Evolutionary conservation across 2,113 vertebrate species (phyloP).

Genomic region (Odontophorus gujanensis): DNA sequence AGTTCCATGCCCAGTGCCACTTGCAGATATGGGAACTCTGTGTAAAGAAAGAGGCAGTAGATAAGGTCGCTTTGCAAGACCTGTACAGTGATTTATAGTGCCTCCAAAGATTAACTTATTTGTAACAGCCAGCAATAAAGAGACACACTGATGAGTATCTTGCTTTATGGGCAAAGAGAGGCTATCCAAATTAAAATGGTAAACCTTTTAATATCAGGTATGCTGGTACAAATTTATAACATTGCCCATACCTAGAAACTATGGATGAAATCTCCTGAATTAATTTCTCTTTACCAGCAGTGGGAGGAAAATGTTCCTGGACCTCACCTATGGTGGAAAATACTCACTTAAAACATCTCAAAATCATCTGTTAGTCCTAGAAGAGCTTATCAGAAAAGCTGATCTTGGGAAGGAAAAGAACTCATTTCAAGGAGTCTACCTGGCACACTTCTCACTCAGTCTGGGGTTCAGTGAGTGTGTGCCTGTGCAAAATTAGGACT

Average conservation of each 20-base stretch:
- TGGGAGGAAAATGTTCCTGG: background rate
- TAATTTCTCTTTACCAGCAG: background rate
- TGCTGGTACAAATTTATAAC: background rate
- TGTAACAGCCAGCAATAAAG: background rate
- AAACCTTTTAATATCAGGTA: background rate
- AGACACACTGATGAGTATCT: background rate
- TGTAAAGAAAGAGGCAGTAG: background rate
- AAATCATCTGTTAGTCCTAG: background rate
- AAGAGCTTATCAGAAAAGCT: background rate
- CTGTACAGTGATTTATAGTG: background rate
- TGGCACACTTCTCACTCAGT: background rate
- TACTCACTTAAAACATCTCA: background rate
- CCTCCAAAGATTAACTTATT: background rate
- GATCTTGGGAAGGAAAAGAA: background rate
- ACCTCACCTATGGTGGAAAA: background rate
- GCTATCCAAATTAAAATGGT: background rate
- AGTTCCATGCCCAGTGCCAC: background rate
- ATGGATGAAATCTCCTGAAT: background rate
- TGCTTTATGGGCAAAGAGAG: background rate
- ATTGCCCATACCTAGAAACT: background rate
- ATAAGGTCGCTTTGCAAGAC: background rate
- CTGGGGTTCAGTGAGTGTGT: background rate
- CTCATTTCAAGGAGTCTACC: background rate
- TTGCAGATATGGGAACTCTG: background rate
- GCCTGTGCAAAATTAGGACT: background rate